Base-by-base conservation (phyloP, 2,888 invertebrate species). In the Stenurella melanura region DNA sequence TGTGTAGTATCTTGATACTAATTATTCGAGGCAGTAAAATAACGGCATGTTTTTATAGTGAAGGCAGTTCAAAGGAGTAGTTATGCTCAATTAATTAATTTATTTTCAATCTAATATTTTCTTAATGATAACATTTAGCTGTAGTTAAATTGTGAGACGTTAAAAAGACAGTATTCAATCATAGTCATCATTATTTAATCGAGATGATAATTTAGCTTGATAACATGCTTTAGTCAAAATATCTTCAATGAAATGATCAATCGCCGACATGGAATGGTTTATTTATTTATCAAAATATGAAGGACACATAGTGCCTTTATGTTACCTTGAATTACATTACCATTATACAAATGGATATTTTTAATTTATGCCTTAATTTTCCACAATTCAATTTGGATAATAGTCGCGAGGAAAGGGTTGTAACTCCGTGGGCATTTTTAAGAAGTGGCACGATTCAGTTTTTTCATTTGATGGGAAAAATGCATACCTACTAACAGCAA, bases 21-120 rank as follows among this genome's bases (percentile, higher is more conserved):
- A 61, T 61, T 61, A 61, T 61, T 61, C n/a, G n/a, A n/a, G 61
- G 34, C 61, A 34, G 21, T 61, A 61, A 61, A 61, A 61, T 26
- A 61, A 50, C 50, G 60, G 21, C 34, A 30, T n/a, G 61, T 61
- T 61, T 30, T 61, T 21, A 61, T 61, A 61, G 30, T 15, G 34
- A 61, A n/a, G 61, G 10, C 61, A 30, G 21, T 30, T 61, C 61
- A 64, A 64, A 64, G 38, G 64, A 34, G 19, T 3, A 42, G 38
- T 15, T 64, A 64, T 26, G 10, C n/a, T 11, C 64, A 12, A 64
- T 64, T 64, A 64, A 64, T 64, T 64, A 64, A 64, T 42, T 64
- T 38, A 17, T 38, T 64, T 64, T 64, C 17, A 58, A 21, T 58
- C 21, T 11, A 12, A 58, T 50, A n/a, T 50, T 50, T 50, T 15